A percentile compares a stretch with the other conserved stretches of the same genome.
phyloP scores from a whole-genome alignment of 1,140 invertebrate species.

The Nasonia vitripennis region DNA sequence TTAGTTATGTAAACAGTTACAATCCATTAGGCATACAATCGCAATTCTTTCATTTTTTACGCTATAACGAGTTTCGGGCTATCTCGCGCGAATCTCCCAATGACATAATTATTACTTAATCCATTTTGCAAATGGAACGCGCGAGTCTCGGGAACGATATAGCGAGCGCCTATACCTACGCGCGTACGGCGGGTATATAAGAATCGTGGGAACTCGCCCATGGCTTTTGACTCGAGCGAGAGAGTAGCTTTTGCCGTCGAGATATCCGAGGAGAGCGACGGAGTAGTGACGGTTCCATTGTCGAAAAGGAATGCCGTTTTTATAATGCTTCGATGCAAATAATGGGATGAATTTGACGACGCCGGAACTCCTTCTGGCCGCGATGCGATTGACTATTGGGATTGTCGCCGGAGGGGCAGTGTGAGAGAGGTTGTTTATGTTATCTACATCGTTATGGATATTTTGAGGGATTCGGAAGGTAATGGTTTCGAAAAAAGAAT shows the following conservation, averaged over 20 bases:
- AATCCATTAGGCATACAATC: neutral
- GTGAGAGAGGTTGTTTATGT: too few species aligned
- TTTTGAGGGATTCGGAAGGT: too few species aligned
- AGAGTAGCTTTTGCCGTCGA: neutral
- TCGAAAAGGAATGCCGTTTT: neutral
- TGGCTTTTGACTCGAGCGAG: neutral
- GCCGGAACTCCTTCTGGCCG: too few species aligned
- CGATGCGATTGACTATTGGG: too few species aligned
- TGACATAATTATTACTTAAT: constrained; percentile 37
- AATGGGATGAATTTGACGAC: neutral
- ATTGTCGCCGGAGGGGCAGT: too few species aligned
- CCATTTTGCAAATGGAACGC: constrained; percentile 6
- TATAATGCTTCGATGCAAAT: neutral
- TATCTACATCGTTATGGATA: too few species aligned
- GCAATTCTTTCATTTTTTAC: neutral
- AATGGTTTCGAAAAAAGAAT: too few species aligned
- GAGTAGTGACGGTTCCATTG: constrained; percentile 11
- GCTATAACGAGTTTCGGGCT: neutral
- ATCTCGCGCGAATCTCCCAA: constrained; percentile 4
- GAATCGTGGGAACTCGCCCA: constrained; percentile 4
- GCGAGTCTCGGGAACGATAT: constrained; percentile 6
- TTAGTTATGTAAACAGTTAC: constrained; percentile 4
- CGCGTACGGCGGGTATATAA: neutral
- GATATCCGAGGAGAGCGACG: too few species aligned
- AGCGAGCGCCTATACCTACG: neutral